Percentiles rank a stretch among this genome's conserved stretches.
phyloP scores from a whole-genome alignment of 2,797 vertebrate species.

The Momotus momota region DNA sequence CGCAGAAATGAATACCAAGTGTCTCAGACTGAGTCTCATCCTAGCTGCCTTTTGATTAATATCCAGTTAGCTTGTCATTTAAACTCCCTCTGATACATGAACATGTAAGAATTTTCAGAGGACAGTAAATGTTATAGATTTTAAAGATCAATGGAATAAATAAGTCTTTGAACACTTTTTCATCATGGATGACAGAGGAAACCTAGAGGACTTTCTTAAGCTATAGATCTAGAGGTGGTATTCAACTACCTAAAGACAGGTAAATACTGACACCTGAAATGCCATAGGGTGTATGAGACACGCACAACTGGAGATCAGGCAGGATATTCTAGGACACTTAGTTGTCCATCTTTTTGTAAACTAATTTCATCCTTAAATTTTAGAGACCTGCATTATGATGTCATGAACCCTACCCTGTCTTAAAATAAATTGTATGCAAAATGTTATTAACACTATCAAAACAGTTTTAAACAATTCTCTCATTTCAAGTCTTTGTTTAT shows the following conservation, averaged over 20 bases:
- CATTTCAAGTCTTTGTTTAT: not conserved
- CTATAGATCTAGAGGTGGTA: not conserved
- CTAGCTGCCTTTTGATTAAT: not conserved
- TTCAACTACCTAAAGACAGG: not conserved
- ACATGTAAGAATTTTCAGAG: not conserved
- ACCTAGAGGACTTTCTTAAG: not conserved
- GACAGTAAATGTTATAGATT: not conserved
- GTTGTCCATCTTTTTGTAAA: not conserved
- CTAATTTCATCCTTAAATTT: not conserved
- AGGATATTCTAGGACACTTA: not conserved
- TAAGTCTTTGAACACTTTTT: not conserved
- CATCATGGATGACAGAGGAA: not conserved
- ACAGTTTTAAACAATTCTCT: not conserved
- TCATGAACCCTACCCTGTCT: fast-evolving
- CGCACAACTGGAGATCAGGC: not conserved
- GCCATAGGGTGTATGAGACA: not conserved
- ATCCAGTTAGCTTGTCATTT: not conserved
- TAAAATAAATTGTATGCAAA: not conserved
- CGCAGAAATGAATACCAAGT: not conserved
- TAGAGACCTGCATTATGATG: not conserved
- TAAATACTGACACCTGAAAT: not conserved
- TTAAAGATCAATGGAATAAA: not conserved
- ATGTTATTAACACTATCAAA: not conserved
- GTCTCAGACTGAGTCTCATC: not conserved
- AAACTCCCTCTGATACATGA: not conserved